Base-by-base conservation (phyloP, 2,113 vertebrate species). In the Microtus oregoni region DNA sequence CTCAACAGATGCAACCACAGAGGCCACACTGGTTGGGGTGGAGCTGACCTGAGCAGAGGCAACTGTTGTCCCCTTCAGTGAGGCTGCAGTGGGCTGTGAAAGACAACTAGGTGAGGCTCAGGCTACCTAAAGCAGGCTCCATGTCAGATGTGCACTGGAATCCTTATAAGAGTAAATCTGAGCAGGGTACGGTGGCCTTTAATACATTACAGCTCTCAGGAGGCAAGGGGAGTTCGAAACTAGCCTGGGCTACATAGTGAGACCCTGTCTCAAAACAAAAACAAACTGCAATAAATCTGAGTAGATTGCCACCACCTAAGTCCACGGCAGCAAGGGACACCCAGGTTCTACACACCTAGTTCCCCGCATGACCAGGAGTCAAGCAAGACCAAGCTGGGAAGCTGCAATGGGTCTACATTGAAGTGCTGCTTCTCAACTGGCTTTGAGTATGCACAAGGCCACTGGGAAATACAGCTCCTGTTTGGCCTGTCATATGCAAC, bases 71-170 rank as follows among this genome's bases (percentile, higher is more conserved):
- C 99, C 99, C 97, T 99, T 99, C 92, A 99, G 96, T 8, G 99
- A 99, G 12, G 99, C 99, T 12, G 99, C 98, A 63, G 99, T 99
- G 0, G 99, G 98, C 99, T 99, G 90, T 76, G 44, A 78, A 90
- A 77, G 26, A 93, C 12, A 77, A 76, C 0, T 13, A 55, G 26
- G 61, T 97, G 86, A 97, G 93, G 78, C 3, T 14, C 55, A 68
- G 68, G 7, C 44, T 7, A 35, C 86, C 63, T 38, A 17, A 55
- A 26, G 68, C 35, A 88, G 47, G 86, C 35, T 55, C 86, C 35
- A 24, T 12, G 2, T 61, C 9, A 78, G 55, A 26, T 63, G 13
- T 5, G 24, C 17, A 47, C 88, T 88, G 14, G 13, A 68, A 10
- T 73, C 92, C 96, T 91, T 35, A 83, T 7, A 44, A 50, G 30